A percentile compares a stretch with the other conserved stretches of the same genome.
These are phyloP conservation scores for Anthopleura sola DNA, from an alignment of 64 coral and sea anemone species.

Conservation along the genomic window DNA sequence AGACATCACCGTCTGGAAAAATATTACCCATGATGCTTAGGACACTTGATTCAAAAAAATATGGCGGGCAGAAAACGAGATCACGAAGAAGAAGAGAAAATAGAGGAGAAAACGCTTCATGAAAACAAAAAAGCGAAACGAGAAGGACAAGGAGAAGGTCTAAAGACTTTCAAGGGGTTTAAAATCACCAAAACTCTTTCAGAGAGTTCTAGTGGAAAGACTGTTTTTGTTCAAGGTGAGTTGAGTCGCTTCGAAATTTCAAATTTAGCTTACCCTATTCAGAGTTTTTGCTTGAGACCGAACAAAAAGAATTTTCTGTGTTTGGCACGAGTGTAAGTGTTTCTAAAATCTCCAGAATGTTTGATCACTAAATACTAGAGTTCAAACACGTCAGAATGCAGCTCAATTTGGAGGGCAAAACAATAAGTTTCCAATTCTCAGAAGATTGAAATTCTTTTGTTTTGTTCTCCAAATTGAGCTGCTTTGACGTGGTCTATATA, in stretches of 20 bases:
- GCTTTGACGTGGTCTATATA: too few species aligned
- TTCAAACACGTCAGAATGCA: too few species aligned
- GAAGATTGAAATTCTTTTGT: too few species aligned
- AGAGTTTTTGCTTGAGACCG: too few species aligned
- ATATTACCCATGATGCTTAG: neutral
- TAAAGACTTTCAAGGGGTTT: constrained; percentile 58
- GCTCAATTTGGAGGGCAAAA: too few species aligned
- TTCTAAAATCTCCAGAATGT: too few species aligned
- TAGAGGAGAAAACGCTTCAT: neutral
- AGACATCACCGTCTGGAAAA: neutral
- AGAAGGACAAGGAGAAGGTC: constrained; percentile 10
- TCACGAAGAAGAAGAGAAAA: neutral
- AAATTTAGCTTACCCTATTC: too few species aligned
- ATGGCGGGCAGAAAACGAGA: constrained; percentile 4
- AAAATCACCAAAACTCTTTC: constrained; percentile 58
- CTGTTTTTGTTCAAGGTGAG: constrained; percentile 69
- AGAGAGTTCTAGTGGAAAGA: constrained; percentile 72
- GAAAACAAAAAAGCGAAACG: constrained; percentile 46
- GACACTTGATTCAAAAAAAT: neutral
- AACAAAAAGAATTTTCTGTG: too few species aligned
- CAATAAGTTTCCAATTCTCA: too few species aligned
- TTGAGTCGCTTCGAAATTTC: neutral
- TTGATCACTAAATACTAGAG: too few species aligned
- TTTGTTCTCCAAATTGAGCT: too few species aligned
- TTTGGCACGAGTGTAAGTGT: too few species aligned